phyloP scores from a whole-genome alignment of 2,888 invertebrate species.

The Oscheius onirici region DNA sequence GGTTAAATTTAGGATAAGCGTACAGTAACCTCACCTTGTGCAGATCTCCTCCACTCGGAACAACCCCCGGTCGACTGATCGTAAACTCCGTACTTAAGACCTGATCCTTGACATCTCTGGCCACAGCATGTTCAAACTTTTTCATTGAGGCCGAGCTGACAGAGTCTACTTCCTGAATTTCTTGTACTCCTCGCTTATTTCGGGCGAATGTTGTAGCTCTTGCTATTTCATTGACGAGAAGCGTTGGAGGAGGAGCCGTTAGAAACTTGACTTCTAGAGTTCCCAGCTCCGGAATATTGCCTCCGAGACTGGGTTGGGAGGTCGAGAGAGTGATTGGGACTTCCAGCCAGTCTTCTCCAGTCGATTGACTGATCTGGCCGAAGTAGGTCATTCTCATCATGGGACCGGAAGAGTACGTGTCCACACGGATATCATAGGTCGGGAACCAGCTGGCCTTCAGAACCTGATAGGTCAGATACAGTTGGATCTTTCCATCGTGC shows the following conservation, averaged over 20 bases:
- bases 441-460: slow-evolving; percentile 61
- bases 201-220: no score
- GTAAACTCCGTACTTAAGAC: slow-evolving; percentile 70
- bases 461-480: slow-evolving; percentile 57
- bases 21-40: slow-evolving; percentile 68
- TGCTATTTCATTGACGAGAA: no score
- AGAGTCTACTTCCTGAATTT: no score
- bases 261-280: slow-evolving; percentile 48
- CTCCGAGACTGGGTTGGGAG: slow-evolving; percentile 60
- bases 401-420: slow-evolving; percentile 26
- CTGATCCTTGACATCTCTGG: slow-evolving; percentile 48
- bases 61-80: slow-evolving; percentile 68
- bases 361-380: slow-evolving; percentile 64
- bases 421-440: slow-evolving; percentile 64
- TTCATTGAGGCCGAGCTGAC: no score
- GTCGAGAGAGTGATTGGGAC: slow-evolving; percentile 54
- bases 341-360: slow-evolving; percentile 72
- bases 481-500: slow-evolving; percentile 33
- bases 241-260: no score
- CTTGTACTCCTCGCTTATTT: no score
- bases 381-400: slow-evolving; percentile 31
- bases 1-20: no score
- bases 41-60: slow-evolving; percentile 70
- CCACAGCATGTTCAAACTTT: not conserved
- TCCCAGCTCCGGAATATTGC: slow-evolving; percentile 57